These are phyloP conservation scores for Acholoe squamosa DNA, from an alignment of 2,888 invertebrate species.

Conservation along the genomic window DNA sequence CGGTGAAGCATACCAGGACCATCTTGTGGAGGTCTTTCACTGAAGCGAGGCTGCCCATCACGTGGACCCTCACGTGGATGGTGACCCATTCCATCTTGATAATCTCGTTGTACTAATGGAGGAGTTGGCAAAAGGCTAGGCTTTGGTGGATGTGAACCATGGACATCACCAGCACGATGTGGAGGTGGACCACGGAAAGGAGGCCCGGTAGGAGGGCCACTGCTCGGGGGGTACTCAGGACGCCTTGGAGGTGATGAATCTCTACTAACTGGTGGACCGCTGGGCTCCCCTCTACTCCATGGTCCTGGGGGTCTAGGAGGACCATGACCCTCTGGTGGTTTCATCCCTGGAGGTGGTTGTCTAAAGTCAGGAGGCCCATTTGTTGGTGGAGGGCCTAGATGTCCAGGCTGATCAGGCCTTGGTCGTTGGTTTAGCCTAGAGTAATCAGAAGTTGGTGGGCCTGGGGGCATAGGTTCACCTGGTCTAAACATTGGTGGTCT, in stretches of 20 bases:
- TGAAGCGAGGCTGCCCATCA: not conserved
- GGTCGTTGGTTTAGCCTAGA: not conserved
- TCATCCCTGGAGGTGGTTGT: not conserved
- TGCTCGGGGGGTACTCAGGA: not conserved
- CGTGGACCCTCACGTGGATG: not conserved
- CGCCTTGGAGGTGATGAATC: not conserved
- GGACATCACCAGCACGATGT: not conserved
- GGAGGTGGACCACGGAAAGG: not conserved
- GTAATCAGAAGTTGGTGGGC: not conserved
- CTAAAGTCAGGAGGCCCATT: not conserved
- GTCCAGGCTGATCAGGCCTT: not conserved
- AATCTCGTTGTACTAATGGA: not conserved
- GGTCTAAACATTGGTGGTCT: not conserved
- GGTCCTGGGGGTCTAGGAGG: not conserved
- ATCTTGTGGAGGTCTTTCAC: not conserved
- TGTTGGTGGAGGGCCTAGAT: not conserved
- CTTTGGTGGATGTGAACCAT: conserved; percentile 32
- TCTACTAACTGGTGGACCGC: not conserved
- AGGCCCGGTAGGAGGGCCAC: not conserved
- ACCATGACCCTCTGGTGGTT: conserved; percentile 27
- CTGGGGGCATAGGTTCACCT: not conserved
- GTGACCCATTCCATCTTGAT: not conserved
- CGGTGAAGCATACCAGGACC: not conserved
- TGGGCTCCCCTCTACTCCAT: not conserved
- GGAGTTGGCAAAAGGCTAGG: conserved; percentile 24